Evolutionary conservation across 1,140 invertebrate genomes (phyloP).

Genomic region (Zaprionus inermis): DNA sequence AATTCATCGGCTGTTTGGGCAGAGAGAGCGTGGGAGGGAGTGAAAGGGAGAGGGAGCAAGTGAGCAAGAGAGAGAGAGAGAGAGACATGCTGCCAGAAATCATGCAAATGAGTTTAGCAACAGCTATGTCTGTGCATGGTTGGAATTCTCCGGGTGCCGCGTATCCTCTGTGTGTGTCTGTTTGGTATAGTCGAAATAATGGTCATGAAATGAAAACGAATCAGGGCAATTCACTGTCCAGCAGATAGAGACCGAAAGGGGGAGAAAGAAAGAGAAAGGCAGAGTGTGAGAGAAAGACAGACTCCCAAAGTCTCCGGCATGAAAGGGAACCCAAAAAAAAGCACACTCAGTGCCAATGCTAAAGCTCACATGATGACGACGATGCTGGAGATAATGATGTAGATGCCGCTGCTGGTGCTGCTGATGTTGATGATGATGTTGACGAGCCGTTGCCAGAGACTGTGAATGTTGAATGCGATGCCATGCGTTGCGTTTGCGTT

Average conservation of each 20-base stretch:
- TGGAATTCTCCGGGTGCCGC: constrained; percentile 8
- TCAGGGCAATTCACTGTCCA: constrained; percentile 54
- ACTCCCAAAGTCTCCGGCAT: constrained; percentile 7
- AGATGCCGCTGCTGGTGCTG: constrained; percentile 14
- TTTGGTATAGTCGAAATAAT: constrained; percentile 54
- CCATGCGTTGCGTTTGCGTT: constrained; percentile 2
- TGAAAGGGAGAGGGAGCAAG: constrained; percentile 41
- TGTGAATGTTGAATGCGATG: constrained; percentile 58
- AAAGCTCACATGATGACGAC: constrained; percentile 26
- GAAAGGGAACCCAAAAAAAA: constrained; percentile 10
- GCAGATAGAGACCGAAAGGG: not conserved
- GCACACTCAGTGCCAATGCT: constrained; percentile 45
- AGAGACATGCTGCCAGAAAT: constrained; percentile 45
- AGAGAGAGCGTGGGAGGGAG: constrained; percentile 48
- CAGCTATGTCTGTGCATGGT: constrained; percentile 43
- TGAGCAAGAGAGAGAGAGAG: constrained; percentile 51
- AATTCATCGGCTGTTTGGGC: constrained; percentile 15
- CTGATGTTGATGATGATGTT: constrained; percentile 18
- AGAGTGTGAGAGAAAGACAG: not conserved
- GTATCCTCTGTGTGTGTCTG: constrained; percentile 8
- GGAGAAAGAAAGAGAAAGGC: not conserved
- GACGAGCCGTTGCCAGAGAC: constrained; percentile 31
- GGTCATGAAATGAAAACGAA: constrained; percentile 67
- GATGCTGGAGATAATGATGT: constrained; percentile 14
- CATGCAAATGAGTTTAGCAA: constrained; percentile 76